These are phyloP conservation scores for Botia kubotai DNA, from an alignment of 2,797 vertebrate species.

Conservation along the genomic window DNA sequence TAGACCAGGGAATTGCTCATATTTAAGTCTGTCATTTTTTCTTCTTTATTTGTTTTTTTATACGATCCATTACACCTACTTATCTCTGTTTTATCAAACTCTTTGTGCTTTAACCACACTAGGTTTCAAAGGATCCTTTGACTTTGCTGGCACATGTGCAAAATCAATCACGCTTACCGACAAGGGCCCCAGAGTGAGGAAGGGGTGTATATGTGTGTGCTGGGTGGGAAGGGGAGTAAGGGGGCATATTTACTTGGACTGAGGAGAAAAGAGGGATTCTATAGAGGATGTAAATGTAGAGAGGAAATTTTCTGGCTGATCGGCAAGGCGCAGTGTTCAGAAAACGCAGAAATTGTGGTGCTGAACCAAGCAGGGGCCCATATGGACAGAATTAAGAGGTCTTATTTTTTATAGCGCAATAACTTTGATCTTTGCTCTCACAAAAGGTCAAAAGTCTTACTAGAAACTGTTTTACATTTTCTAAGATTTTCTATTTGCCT, in stretches of 20 bases:
- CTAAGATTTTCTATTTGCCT: no score
- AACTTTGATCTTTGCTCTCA: constrained; percentile 1
- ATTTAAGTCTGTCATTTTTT: constrained; percentile 26
- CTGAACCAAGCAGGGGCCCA: background rate
- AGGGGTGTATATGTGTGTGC: background rate
- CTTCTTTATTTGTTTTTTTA: constrained; percentile 10
- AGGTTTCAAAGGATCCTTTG: constrained; percentile 46
- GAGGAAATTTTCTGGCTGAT: constrained; percentile 46
- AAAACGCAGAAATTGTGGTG: constrained; percentile 20
- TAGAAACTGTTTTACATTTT: background rate
- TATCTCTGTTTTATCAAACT: background rate
- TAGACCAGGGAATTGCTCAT: constrained; percentile 9
- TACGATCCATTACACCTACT: background rate
- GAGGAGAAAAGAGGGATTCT: constrained; percentile 66
- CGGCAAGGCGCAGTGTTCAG: constrained; percentile 37
- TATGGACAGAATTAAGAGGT: constrained; percentile 14
- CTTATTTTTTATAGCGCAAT: constrained; percentile 27
- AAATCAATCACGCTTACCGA: constrained; percentile 61
- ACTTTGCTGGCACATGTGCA: constrained; percentile 65
- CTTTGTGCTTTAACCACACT: background rate
- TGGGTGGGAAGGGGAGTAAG: constrained; percentile 21
- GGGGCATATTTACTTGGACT: constrained; percentile 34
- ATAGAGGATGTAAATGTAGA: constrained; percentile 62
- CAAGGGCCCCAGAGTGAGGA: constrained; percentile 43
- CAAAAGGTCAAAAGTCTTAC: background rate